Evolutionary conservation across 2,113 vertebrate genomes (phyloP), one percentile per base, ranked within the genome.

Genomic region (Electrona antarctica): DNA sequence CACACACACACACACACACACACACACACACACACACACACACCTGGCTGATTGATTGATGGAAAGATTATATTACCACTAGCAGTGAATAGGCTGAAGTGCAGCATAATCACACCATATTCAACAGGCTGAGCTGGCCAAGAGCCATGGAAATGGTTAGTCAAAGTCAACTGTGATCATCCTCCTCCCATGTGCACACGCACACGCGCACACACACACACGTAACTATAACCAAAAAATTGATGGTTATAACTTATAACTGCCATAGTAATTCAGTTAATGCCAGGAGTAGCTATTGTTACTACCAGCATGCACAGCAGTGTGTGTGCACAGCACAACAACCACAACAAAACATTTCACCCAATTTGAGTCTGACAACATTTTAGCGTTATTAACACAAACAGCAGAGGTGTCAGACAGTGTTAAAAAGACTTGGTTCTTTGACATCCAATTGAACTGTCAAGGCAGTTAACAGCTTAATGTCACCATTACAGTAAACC

Each of bases 61-160:
- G 67, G 65, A 60, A 14, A 67, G 73, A 67, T 64, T 68, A 70
- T 49, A 55, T 64, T 61, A 69, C 68, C 28, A 60, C 52, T 70
- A 21, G 6, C 33, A 28, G 21, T 14, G 47, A 75, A 62, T 48
- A 14, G 48, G 67, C 69, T 67, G 12, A 64, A 74, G 67, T 76
- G 70, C 74, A 71, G 63, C 51, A 28, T 71, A 41, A 71, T 73
- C 60, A 68, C 60, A 72, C n/a, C 15, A 54, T 60, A 76, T 84
- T 85, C 84, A 88, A 84, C 82, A 85, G 83, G 82, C 75, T 83
- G 77, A 55, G 61, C 15, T 6, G 13, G 10, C 52, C 4, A 28
- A 11, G 6, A 56, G 47, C 54, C 51, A 55, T 48, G 29, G 54
- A n/a, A 54, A 8, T 54, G 55, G 55, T 8, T n/a, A 15, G 55